A percentile compares a stretch with the other conserved stretches of the same genome.
Evolutionary conservation across 1,140 invertebrate species (phyloP).

Genomic region (Apis florea): DNA sequence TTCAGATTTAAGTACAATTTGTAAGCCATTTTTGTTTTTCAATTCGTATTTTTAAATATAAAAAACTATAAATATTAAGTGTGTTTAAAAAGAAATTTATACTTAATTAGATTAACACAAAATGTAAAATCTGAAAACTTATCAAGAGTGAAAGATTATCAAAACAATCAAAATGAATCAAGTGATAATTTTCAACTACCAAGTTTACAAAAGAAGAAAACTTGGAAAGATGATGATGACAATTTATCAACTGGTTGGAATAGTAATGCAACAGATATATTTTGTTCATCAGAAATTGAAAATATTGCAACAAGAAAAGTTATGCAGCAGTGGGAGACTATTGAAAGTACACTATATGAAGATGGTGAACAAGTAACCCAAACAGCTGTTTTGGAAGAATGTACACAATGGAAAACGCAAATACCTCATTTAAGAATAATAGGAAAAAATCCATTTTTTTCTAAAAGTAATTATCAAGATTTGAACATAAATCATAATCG

Average conservation of each 20-base stretch:
- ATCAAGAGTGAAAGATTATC: slow-evolving; percentile 7
- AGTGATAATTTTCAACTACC: slow-evolving; percentile 44
- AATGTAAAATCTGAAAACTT: slow-evolving; percentile 44
- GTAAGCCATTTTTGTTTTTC: not conserved
- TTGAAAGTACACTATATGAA: slow-evolving; percentile 73
- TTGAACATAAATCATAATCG: not conserved
- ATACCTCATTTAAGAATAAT: slow-evolving; percentile 72
- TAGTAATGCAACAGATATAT: slow-evolving; percentile 64
- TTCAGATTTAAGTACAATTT: not conserved
- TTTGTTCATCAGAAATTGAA: slow-evolving; percentile 73
- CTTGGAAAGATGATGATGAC: slow-evolving; percentile 35
- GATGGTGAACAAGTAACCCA: slow-evolving; percentile 60
- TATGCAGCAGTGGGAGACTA: slow-evolving; percentile 70
- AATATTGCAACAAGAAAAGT: slow-evolving; percentile 67
- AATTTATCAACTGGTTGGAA: slow-evolving; percentile 49
- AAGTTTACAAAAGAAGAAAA: slow-evolving; percentile 45
- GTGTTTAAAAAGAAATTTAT: not conserved
- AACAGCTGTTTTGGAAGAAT: slow-evolving; percentile 69
- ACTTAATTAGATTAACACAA: slow-evolving; percentile 36
- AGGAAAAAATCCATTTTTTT: slow-evolving; percentile 59
- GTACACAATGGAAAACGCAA: slow-evolving; percentile 74
- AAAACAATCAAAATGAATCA: slow-evolving; percentile 15
- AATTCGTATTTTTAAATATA: not conserved
- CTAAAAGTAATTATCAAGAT: slow-evolving; percentile 9
- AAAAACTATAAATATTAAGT: not conserved